A percentile compares a stretch with the other conserved stretches of the same genome.
phyloP scores from a whole-genome alignment of 2,888 invertebrate genomes.

The Sturmia bella region DNA sequence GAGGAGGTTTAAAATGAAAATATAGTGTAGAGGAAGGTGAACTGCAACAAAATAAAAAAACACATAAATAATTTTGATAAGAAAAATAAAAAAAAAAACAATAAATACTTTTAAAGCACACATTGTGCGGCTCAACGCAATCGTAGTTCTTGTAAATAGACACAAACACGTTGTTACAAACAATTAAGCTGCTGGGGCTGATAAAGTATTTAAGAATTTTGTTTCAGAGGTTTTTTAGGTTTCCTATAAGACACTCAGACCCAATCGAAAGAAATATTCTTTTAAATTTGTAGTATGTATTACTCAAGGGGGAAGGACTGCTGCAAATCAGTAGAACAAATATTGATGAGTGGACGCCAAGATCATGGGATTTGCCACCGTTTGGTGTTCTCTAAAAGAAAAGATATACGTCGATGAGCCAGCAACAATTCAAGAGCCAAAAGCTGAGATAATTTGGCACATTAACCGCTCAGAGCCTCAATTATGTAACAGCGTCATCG shows the following conservation, averaged over 20 bases:
- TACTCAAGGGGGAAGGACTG: background rate
- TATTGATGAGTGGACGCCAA: too few species aligned
- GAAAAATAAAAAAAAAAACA: background rate
- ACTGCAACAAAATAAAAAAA: slow-evolving; percentile 12
- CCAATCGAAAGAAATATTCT: background rate
- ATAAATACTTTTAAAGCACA: slow-evolving; percentile 2
- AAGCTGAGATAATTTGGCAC: too few species aligned
- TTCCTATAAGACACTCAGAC: slow-evolving; percentile 3
- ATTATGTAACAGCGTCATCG: too few species aligned
- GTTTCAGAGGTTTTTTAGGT: slow-evolving; percentile 4
- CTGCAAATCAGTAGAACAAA: too few species aligned
- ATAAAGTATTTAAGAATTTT: slow-evolving; percentile 40
- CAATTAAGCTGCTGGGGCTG: slow-evolving; percentile 21
- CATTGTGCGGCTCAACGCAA: slow-evolving; percentile 12
- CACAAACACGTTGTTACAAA: slow-evolving; percentile 6
- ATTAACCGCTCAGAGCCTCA: too few species aligned
- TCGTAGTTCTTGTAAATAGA: background rate
- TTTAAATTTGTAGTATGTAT: background rate
- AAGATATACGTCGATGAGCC: too few species aligned
- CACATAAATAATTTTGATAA: background rate
- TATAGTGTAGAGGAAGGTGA: slow-evolving; percentile 12
- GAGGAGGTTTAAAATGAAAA: slow-evolving; percentile 40
- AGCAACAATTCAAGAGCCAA: too few species aligned
- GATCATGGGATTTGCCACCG: too few species aligned
- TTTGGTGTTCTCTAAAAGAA: too few species aligned